Evolutionary conservation across 2,888 invertebrate genomes (phyloP).

Genomic region (Portevinia maculata): DNA sequence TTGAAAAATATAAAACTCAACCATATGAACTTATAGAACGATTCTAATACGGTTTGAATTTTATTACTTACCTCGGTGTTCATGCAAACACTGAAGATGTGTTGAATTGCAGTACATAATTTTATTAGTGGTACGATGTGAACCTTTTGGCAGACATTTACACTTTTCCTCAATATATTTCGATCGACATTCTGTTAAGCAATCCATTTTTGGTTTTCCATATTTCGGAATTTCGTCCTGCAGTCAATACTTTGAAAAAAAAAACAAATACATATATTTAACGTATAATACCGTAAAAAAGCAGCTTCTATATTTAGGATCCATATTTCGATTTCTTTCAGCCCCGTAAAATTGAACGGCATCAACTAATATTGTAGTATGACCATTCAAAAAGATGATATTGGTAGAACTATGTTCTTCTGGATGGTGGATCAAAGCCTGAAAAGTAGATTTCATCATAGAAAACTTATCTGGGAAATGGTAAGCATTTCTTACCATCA

Average conservation of each 20-base stretch:
- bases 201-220: conserved; percentile 69
- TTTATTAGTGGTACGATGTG: not conserved
- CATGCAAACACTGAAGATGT: conserved; percentile 41
- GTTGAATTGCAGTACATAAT: conserved; percentile 16
- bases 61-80: conserved; percentile 35
- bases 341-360: conserved; percentile 77
- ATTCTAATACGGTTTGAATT: too few species aligned
- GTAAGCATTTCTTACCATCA: too few species aligned
- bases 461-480: too few species aligned
- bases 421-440: conserved; percentile 77
- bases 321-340: conserved; percentile 66
- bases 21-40: too few species aligned
- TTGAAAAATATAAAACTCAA: too few species aligned
- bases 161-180: conserved; percentile 75
- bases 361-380: conserved; percentile 75
- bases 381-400: conserved; percentile 75
- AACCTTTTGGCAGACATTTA: conserved; percentile 65
- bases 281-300: conserved; percentile 74
- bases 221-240: conserved; percentile 40
- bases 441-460: conserved; percentile 10
- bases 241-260: too few species aligned
- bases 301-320: conserved; percentile 75
- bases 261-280: not conserved
- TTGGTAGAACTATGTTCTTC: conserved; percentile 74
- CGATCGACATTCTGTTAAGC: conserved; percentile 75